Percentiles rank a stretch among this genome's conserved stretches.
These are phyloP conservation scores for Troides aeacus DNA, from an alignment of 2,888 invertebrate genomes.

Conservation along the genomic window DNA sequence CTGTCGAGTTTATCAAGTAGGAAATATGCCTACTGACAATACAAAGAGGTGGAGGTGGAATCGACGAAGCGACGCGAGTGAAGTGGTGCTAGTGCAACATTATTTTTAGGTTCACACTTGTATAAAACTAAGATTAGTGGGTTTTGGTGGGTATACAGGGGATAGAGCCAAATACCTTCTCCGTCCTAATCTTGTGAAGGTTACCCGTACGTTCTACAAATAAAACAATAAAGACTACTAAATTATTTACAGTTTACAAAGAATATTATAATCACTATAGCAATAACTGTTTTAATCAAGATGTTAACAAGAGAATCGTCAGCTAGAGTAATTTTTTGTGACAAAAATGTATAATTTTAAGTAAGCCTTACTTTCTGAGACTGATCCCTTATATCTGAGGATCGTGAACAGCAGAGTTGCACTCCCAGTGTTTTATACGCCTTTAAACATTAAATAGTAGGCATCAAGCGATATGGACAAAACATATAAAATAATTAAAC, in stretches of 20 bases:
- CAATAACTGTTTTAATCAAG: background rate
- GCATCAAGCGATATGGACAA: too few relatives aligned
- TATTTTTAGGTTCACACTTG: constrained; percentile 50
- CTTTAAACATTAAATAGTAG: too few relatives aligned
- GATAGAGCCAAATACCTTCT: constrained; percentile 43
- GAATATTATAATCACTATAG: background rate
- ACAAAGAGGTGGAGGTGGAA: background rate
- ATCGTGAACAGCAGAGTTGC: too few relatives aligned
- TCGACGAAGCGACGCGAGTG: constrained; percentile 21
- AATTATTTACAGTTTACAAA: background rate
- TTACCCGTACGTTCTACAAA: constrained; percentile 22
- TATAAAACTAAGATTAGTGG: constrained; percentile 38
- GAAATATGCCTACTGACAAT: background rate
- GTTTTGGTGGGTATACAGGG: constrained; percentile 34
- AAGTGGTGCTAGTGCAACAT: constrained; percentile 36
- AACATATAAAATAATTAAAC: too few relatives aligned
- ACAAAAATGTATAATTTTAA: background rate
- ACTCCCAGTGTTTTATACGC: too few relatives aligned
- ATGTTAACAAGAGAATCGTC: background rate
- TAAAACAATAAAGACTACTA: background rate
- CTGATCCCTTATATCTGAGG: too few relatives aligned
- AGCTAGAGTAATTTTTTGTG: background rate
- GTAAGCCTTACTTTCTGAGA: background rate
- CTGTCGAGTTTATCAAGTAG: constrained; percentile 5
- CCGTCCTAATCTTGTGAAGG: constrained; percentile 32